Percentiles rank a stretch among this genome's conserved stretches.
phyloP scores from a whole-genome alignment of 1,140 invertebrate species.

The Brachionus rotundiformis region DNA sequence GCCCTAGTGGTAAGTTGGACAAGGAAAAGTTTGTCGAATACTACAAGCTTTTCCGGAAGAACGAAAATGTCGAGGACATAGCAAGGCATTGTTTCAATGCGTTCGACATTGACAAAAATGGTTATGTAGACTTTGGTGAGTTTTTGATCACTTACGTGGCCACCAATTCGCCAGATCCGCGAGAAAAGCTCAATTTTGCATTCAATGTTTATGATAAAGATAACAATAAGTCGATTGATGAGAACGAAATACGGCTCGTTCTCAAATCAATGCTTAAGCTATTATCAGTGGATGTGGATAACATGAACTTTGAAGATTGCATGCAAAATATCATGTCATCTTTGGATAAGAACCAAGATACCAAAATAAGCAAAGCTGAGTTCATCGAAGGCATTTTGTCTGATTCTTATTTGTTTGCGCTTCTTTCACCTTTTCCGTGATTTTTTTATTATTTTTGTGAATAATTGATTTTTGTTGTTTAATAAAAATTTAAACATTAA shows the following conservation, averaged over 20 bases:
- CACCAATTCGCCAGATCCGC: neutral
- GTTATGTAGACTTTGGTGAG: conserved; percentile 51
- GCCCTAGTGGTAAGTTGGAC: conserved; percentile 42
- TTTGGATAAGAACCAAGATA: conserved; percentile 40
- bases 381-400: conserved; percentile 51
- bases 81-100: conserved; percentile 29
- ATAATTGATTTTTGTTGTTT: neutral
- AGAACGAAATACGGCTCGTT: conserved; percentile 37
- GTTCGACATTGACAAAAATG: conserved; percentile 49
- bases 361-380: conserved; percentile 46
- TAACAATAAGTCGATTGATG: conserved; percentile 46
- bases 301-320: conserved; percentile 28
- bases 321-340: conserved; percentile 35
- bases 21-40: conserved; percentile 38
- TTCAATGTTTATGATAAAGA: conserved; percentile 50
- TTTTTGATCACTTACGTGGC: conserved; percentile 48
- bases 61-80: conserved; percentile 43
- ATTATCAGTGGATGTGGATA: conserved; percentile 23
- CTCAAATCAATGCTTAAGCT: conserved; percentile 46
- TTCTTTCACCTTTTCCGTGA: conserved; percentile 46
- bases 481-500: neutral
- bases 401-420: conserved; percentile 41
- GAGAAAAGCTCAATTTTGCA: conserved; percentile 43
- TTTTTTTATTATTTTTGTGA: neutral
- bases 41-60: conserved; percentile 35